These are phyloP conservation scores for Desmophyllum pertusum DNA, from an alignment of 92 coral and sea anemone species.

Conservation along the genomic window DNA sequence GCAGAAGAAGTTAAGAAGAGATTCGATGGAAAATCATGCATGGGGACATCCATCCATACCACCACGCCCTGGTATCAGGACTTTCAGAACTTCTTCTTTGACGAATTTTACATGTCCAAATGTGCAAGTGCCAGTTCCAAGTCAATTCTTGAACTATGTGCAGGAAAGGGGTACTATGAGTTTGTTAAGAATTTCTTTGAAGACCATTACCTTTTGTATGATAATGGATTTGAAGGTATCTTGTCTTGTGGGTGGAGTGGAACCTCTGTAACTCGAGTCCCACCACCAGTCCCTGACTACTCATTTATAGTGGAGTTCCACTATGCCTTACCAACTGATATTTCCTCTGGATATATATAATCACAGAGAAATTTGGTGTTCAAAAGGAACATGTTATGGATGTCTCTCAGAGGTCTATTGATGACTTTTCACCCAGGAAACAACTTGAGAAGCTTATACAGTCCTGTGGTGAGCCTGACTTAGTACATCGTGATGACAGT, in stretches of 20 bases:
- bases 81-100: slow-evolving; percentile 40
- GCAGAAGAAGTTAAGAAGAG: slow-evolving; percentile 39
- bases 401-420: slow-evolving; percentile 23
- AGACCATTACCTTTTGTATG: slow-evolving; percentile 49
- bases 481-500: slow-evolving; percentile 9
- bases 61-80: slow-evolving; percentile 47
- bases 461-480: slow-evolving; percentile 59
- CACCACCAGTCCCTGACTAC: slow-evolving; percentile 66
- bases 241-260: slow-evolving; percentile 57
- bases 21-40: slow-evolving; percentile 47
- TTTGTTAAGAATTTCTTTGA: slow-evolving; percentile 44
- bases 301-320: slow-evolving; percentile 49
- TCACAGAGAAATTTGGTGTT: slow-evolving; percentile 56
- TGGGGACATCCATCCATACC: slow-evolving; percentile 61
- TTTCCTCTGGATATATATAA: slow-evolving; percentile 48
- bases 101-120: slow-evolving; percentile 48
- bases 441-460: slow-evolving; percentile 30
- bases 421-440: slow-evolving; percentile 66
- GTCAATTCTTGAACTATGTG: slow-evolving; percentile 51
- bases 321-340: slow-evolving; percentile 31
- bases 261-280: slow-evolving; percentile 42
- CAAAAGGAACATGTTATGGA: slow-evolving; percentile 35
- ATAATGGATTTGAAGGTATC: slow-evolving; percentile 61
- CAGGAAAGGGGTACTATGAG: slow-evolving; percentile 46
- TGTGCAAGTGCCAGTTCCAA: slow-evolving; percentile 46